phyloP scores from a whole-genome alignment of 1,140 invertebrate genomes.

The Centruroides vittatus region DNA sequence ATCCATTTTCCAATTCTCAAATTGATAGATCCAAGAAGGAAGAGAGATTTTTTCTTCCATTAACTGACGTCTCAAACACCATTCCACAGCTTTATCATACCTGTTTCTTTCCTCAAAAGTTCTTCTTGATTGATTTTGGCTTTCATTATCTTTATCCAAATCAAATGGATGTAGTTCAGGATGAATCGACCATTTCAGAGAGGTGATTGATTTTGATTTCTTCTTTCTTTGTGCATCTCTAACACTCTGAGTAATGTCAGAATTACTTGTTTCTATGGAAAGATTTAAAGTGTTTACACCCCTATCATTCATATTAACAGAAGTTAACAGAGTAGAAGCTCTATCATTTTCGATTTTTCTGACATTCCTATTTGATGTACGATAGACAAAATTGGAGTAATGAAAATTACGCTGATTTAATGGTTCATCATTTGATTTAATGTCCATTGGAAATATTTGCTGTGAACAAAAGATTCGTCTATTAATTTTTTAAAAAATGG shows the following conservation, averaged over 20 bases:
- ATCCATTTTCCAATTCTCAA: not conserved
- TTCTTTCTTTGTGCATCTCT: too few relatives aligned
- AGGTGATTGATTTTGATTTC: too few relatives aligned
- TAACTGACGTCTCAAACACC: not conserved
- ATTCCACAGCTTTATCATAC: not conserved
- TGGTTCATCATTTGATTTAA: not conserved
- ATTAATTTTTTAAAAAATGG: not conserved
- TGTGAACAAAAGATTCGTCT: not conserved
- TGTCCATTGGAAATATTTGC: not conserved
- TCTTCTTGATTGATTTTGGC: not conserved
- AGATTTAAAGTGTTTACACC: too few relatives aligned
- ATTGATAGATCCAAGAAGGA: not conserved
- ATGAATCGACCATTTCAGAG: too few relatives aligned
- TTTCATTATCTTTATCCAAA: too few relatives aligned
- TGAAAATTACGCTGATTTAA: not conserved
- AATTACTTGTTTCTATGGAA: too few relatives aligned
- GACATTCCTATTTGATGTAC: too few relatives aligned
- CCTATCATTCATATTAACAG: too few relatives aligned
- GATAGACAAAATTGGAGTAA: too few relatives aligned
- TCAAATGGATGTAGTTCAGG: too few relatives aligned
- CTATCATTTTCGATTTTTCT: too few relatives aligned
- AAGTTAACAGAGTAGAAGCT: too few relatives aligned
- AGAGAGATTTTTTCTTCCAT: not conserved
- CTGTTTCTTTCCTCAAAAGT: not conserved
- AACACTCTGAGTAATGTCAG: not conserved